Base-by-base conservation (phyloP, 2,113 vertebrate genomes). In the Pithys albifrons region DNA sequence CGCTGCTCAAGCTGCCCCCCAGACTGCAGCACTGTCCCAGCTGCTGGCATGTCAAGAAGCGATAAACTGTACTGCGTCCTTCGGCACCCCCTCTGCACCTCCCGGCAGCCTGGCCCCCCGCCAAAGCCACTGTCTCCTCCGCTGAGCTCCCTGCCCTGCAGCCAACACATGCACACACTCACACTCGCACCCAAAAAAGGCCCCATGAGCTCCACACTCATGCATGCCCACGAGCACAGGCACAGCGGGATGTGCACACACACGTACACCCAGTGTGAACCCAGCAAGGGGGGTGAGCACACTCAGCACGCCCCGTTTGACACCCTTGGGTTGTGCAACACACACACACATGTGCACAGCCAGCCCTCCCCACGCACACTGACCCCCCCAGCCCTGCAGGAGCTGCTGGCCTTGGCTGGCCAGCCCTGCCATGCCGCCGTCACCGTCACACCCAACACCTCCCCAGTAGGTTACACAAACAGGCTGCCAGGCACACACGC, bases 101-200 rank as follows among this genome's bases (percentile, higher is more conserved):
- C 54, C 86, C 94, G 5, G 85, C 97, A 95, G 97, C 74, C 73
- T 97, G 98, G 98, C 97, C 19, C 41, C 52, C 58, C 4, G 97
- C 98, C 98, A 98, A 98, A 98, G 98, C 98, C 98, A 98, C 98
- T 96, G 98, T 98, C 98, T 98, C 98, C 67, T 37, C 95, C 95
- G 79, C 94, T 94, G 96, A 98, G 97, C 97, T 96, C 95, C 95
- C 85, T 67, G 97, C 98, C 98, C 97, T 92, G 96, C 97, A 98
- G 98, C 98, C 98, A 96, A 39, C 85, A 77, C 52, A 19, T 29
- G 19, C 57, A 25, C 35, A 1, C 54, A 15, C 39, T 18, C 61
- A 28, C 45, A 58, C 33, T 19, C 18, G 19, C 31, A 20, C 39
- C 66, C 52, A 1, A 39, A 59, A 69, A 83, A 39, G 17, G 43